These are phyloP conservation scores for Megalonaias nervosa DNA, from an alignment of 1,140 invertebrate species.

Conservation along the genomic window DNA sequence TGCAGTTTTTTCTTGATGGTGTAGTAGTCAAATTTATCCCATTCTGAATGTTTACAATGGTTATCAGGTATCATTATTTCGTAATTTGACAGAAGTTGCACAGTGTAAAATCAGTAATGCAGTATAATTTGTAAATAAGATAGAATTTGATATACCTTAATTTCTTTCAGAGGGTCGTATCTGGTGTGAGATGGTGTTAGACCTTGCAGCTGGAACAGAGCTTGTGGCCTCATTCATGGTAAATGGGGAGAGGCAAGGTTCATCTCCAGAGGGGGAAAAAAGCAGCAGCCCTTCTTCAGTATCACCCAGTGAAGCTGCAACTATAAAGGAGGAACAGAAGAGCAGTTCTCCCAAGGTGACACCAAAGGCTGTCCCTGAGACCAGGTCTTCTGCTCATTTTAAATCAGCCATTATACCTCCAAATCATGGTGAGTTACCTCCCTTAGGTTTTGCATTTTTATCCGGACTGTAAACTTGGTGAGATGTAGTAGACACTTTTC, in stretches of 20 bases:
- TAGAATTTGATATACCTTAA: background rate
- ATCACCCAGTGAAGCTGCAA: constrained; percentile 3
- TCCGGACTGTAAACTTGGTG: too few relatives aligned
- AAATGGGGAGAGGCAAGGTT: constrained; percentile 36
- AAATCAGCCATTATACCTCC: too few relatives aligned
- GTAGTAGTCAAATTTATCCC: too few relatives aligned
- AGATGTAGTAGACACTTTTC: too few relatives aligned
- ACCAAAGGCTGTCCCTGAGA: too few relatives aligned
- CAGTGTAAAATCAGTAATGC: background rate
- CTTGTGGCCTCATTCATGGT: constrained; percentile 60
- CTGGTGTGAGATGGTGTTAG: constrained; percentile 63
- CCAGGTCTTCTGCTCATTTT: too few relatives aligned
- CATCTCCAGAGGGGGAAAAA: constrained; percentile 22
- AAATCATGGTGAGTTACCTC: too few relatives aligned
- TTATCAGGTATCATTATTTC: too few relatives aligned
- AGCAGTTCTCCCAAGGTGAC: background rate
- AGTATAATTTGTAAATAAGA: background rate
- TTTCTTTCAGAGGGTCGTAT: constrained; percentile 65
- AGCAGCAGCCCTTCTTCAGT: constrained; percentile 22
- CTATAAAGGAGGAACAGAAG: constrained; percentile 1
- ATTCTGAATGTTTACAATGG: too few relatives aligned
- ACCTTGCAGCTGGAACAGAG: constrained; percentile 54
- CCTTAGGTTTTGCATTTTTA: too few relatives aligned
- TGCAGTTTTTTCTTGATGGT: too few relatives aligned
- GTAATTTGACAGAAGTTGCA: too few relatives aligned